phyloP scores from a whole-genome alignment of 1,140 invertebrate genomes.

The Drosophila kohkoa region DNA sequence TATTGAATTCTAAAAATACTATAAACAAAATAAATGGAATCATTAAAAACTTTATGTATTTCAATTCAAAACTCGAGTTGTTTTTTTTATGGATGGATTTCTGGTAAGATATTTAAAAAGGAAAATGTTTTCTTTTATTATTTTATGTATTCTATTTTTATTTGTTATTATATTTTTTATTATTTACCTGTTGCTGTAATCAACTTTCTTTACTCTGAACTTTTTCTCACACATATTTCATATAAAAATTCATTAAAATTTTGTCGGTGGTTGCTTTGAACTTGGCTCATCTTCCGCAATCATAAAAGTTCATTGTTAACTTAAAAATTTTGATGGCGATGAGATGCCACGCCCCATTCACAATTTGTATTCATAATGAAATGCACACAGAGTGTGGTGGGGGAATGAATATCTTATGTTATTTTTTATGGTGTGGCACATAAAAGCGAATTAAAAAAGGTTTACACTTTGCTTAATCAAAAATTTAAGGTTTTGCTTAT shows the following conservation, averaged over 20 bases:
- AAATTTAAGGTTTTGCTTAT: constrained; percentile 62
- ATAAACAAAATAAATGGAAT: constrained; percentile 46
- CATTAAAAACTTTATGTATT: constrained; percentile 22
- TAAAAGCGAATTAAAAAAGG: constrained; percentile 63
- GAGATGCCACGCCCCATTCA: not conserved
- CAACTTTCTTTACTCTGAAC: not conserved
- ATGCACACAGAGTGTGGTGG: not conserved
- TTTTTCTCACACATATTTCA: not conserved
- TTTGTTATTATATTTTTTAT: too few relatives aligned
- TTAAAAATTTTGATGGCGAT: constrained; percentile 6
- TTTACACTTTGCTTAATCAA: constrained; percentile 58
- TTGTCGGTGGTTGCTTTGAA: not conserved
- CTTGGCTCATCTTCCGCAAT: not conserved
- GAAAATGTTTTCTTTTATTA: too few relatives aligned
- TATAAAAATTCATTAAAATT: not conserved
- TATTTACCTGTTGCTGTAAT: too few relatives aligned
- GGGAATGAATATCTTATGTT: not conserved
- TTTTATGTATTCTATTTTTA: too few relatives aligned
- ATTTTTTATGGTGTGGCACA: constrained; percentile 13
- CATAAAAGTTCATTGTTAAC: constrained; percentile 3
- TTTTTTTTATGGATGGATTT: too few relatives aligned
- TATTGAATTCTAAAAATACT: constrained; percentile 45
- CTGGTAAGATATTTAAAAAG: too few relatives aligned
- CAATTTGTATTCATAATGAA: constrained; percentile 28
- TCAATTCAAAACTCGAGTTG: not conserved